Percentiles rank a stretch among this genome's conserved stretches.
Conservation (phyloP, 1,140 invertebrate species). For the Drosophila nebulosa region DNA sequence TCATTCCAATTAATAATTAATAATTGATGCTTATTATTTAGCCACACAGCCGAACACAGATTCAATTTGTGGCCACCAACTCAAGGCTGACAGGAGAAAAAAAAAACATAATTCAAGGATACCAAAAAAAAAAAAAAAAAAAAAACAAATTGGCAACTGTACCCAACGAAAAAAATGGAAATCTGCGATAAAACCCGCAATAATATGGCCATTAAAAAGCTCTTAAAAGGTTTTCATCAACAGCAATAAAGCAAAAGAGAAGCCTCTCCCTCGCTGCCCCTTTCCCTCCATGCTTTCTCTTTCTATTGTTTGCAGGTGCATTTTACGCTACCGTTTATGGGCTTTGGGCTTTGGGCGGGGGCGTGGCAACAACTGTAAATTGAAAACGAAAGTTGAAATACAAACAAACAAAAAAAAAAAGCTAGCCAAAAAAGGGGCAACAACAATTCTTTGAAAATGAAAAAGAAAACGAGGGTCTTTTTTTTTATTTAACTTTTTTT, state of each 20-base stretch:
- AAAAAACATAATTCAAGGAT: neutral
- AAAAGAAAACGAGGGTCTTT: constrained; percentile 27
- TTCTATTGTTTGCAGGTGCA: constrained; percentile 62
- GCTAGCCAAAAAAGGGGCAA: constrained; percentile 3
- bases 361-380: constrained; percentile 52
- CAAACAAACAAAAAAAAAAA: constrained; percentile 34
- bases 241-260: constrained; percentile 3
- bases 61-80: neutral
- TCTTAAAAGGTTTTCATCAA: neutral
- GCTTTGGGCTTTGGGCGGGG: neutral
- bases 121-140: neutral
- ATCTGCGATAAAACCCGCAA: no score
- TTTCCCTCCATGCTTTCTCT: neutral
- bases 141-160: neutral
- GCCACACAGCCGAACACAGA: neutral
- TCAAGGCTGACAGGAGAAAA: no score
- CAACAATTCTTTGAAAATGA: neutral
- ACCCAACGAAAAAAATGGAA: no score
- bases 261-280: neutral
- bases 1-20: constrained; percentile 56
- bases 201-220: constrained; percentile 26
- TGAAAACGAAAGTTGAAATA: constrained; percentile 72
- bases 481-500: constrained; percentile 49
- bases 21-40: constrained; percentile 38
- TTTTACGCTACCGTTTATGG: constrained; percentile 62